Percentiles rank a stretch among this genome's conserved stretches.
Evolutionary conservation across 2,888 invertebrate genomes (phyloP).

Genomic region (Drosophila greeni): DNA sequence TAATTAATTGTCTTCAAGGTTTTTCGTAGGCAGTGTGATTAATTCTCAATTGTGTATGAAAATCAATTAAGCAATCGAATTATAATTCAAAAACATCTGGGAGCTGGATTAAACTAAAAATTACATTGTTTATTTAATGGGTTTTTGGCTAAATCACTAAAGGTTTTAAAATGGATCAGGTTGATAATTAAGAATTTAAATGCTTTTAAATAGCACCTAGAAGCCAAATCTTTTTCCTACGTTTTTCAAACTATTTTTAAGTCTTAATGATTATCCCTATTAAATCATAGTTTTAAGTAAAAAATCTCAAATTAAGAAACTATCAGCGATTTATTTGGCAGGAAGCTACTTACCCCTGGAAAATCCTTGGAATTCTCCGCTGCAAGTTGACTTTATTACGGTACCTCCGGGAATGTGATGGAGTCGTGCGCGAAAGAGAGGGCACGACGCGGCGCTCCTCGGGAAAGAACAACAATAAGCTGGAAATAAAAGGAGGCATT

Average conservation of each 20-base stretch:
- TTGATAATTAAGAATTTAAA: no score
- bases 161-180: background rate
- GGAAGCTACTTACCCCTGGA: slow-evolving; percentile 14
- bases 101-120: background rate
- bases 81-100: background rate
- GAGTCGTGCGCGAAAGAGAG: slow-evolving; percentile 23
- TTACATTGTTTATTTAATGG: background rate
- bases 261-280: no score
- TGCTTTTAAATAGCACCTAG: no score
- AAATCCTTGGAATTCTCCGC: slow-evolving; percentile 16
- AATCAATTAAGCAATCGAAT: background rate
- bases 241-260: no score
- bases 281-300: background rate
- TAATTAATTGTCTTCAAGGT: slow-evolving; percentile 3
- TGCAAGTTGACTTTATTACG: slow-evolving; percentile 31
- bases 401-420: slow-evolving; percentile 21
- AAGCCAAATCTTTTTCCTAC: no score
- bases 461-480: slow-evolving; percentile 41
- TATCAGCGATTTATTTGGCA: background rate
- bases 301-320: background rate
- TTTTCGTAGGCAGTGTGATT: background rate
- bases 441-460: slow-evolving; percentile 8
- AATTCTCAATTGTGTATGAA: slow-evolving; percentile 11
- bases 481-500: slow-evolving; percentile 48
- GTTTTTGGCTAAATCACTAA: background rate